Conservation (phyloP, 1,140 invertebrate genomes). For the Sinonovacula constricta region DNA sequence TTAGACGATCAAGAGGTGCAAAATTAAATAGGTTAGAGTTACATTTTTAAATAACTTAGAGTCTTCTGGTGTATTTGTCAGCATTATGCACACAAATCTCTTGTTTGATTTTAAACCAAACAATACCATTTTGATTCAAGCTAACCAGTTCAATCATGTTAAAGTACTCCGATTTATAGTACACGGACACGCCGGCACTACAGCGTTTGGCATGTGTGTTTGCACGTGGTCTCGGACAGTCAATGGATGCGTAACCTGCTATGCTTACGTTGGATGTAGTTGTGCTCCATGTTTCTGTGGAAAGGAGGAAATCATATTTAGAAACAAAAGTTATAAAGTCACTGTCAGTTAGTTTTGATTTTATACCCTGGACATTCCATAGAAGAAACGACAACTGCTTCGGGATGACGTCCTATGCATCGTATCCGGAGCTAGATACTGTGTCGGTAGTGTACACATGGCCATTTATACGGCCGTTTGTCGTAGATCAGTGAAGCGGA, state of each 20-base stretch:
- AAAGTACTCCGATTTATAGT: neutral
- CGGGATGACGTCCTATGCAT: neutral
- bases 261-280: neutral
- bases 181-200: neutral
- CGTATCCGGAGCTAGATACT: neutral
- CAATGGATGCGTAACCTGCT: neutral
- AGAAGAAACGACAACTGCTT: neutral
- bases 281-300: no score
- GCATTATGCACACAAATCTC: neutral
- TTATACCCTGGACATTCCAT: constrained; percentile 3
- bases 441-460: neutral
- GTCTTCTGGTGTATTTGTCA: neutral
- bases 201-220: neutral
- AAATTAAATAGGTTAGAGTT: neutral
- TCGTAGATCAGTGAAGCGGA: neutral
- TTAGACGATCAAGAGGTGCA: neutral
- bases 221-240: neutral
- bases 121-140: neutral
- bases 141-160: neutral
- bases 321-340: constrained; percentile 13
- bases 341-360: neutral
- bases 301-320: neutral
- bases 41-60: neutral
- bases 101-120: neutral
- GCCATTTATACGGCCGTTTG: neutral